Conservation (phyloP, 2,113 vertebrate genomes). For the Antidorcas marsupialis region DNA sequence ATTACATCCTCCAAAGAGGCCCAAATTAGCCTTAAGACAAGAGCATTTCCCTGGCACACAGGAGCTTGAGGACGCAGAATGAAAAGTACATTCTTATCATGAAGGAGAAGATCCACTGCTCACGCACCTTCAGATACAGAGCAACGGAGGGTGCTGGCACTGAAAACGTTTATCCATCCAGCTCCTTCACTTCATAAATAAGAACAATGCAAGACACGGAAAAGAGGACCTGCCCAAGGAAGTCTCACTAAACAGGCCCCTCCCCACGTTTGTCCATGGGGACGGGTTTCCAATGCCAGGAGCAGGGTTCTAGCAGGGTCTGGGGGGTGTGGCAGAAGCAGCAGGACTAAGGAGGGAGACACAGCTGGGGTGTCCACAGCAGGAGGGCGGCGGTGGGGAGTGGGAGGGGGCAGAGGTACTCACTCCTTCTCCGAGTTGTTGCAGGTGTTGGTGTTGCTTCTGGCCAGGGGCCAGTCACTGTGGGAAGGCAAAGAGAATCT, state of each 20-base stretch:
- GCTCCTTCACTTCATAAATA: not conserved
- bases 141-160: not conserved
- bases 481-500: too few species aligned
- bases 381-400: not conserved
- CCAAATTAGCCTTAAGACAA: not conserved
- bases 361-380: not conserved
- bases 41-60: not conserved
- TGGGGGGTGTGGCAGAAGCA: not conserved
- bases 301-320: not conserved
- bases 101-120: not conserved
- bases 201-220: not conserved
- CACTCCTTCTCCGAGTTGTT: conserved; percentile 91
- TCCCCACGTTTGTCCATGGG: not conserved
- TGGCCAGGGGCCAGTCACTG: conserved; percentile 87
- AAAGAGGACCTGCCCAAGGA: not conserved
- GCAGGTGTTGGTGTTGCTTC: conserved; percentile 89
- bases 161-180: not conserved
- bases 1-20: not conserved
- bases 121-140: not conserved
- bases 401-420: conserved; percentile 75
- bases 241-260: not conserved
- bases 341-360: not conserved
- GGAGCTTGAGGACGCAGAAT: not conserved
- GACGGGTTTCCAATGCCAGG: not conserved
- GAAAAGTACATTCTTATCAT: not conserved